A percentile compares a stretch with the other conserved stretches of the same genome.
phyloP scores from a whole-genome alignment of 2,888 invertebrate species.

The Caenorhabditis sp. region DNA sequence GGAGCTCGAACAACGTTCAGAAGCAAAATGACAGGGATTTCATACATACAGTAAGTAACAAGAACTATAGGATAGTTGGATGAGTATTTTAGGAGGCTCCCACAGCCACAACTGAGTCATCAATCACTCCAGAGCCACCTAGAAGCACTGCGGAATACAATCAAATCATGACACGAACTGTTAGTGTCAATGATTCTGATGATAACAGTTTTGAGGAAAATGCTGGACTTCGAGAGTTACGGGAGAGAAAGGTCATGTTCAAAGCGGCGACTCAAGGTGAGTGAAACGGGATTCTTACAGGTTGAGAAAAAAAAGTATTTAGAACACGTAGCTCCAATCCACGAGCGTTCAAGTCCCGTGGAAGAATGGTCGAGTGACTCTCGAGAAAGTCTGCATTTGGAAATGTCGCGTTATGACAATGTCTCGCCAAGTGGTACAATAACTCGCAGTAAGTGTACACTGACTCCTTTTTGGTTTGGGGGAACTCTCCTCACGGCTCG shows the following conservation, averaged over 20 bases:
- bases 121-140: slow-evolving; percentile 52
- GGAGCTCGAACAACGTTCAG: slow-evolving; percentile 32
- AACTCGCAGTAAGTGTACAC: slow-evolving; percentile 46
- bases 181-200: slow-evolving; percentile 65
- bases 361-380: slow-evolving; percentile 77
- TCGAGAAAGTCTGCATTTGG: slow-evolving; percentile 72
- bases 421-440: slow-evolving; percentile 75
- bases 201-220: slow-evolving; percentile 39
- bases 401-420: slow-evolving; percentile 80
- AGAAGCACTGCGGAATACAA: neutral
- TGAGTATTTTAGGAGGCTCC: slow-evolving; percentile 30
- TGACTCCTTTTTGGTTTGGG: neutral
- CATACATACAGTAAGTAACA: too few relatives aligned
- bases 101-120: slow-evolving; percentile 23
- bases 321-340: slow-evolving; percentile 64
- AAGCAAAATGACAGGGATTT: slow-evolving; percentile 22
- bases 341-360: slow-evolving; percentile 70
- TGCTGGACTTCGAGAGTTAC: slow-evolving; percentile 33
- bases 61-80: too few relatives aligned
- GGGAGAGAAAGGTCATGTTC: slow-evolving; percentile 68
- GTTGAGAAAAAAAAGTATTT: too few relatives aligned
- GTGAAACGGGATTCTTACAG: too few relatives aligned
- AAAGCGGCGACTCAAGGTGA: slow-evolving; percentile 60
- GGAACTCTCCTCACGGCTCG: too few relatives aligned
- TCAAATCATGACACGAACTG: slow-evolving; percentile 52